Base-by-base conservation (phyloP, 1,140 invertebrate species). In the Sogatella furcifera region DNA sequence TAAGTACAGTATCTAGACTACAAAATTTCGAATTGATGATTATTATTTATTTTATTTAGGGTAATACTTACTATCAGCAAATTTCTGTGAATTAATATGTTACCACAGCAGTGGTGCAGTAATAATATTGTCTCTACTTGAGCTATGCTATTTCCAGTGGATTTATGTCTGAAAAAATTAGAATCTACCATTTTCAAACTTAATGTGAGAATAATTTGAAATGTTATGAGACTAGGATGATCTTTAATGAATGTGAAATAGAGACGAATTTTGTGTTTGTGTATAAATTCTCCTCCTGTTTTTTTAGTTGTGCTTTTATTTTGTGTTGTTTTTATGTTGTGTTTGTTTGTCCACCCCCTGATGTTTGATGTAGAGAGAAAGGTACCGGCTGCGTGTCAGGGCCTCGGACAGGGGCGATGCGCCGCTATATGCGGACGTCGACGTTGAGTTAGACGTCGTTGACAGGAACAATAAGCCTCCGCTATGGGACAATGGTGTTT, bases 401-500 rank as follows among this genome's bases (percentile, higher is more conserved):
- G 92, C 92, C 75, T 90, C 88, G 71, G 92, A 96, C 83, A 84
- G 84, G 79, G 92, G 92, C 74, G 83, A 80, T 74, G 85, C 88
- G 75, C 85, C 86, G 74, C 88, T 89, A 73, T 86, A 82, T 77
- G 91, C 92, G 76, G 89, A 93, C 79, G 92, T 95, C 77, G 91
- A 95, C 78, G 90, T 95, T 80, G 89, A 92, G 77, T 89, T 96
- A 85, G 91, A 93, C 82, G 91, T 96, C 78, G 91, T 96, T 81
- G 91, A 95, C 85, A 88, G 90, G 80, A 93, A 94, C 84, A 95
- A 94, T 87, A 95, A 95, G 83, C 92, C 92, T 75, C 92, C 92
- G 77, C 83, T 93, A 75, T 96, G 92, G 92, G 90, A 95, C 81
- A 82, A 83, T 77, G 84, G 81, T 78, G 83, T 90, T 79, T 95